Evolutionary conservation across 2,113 vertebrate genomes (phyloP).

Genomic region (Eublepharis macularius): DNA sequence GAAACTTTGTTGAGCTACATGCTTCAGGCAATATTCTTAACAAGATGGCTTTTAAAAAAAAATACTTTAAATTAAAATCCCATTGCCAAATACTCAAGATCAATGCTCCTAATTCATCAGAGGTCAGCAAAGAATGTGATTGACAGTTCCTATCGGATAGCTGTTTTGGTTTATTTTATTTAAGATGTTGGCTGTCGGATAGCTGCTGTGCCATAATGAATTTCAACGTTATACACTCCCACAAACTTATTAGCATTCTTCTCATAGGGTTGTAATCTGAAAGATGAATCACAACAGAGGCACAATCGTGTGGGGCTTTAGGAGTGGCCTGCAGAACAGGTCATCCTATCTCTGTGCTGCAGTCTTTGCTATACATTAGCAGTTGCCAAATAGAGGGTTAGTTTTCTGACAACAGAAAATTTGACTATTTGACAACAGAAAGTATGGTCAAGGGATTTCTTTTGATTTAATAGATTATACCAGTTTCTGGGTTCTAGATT

Average conservation of each 20-base stretch:
- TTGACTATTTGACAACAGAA: background rate
- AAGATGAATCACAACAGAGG: background rate
- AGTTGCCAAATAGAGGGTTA: background rate
- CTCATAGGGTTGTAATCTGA: background rate
- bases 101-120: background rate
- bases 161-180: conserved; percentile 18
- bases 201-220: background rate
- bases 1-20: background rate
- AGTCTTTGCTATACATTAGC: background rate
- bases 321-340: background rate
- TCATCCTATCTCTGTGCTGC: background rate
- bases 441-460: background rate
- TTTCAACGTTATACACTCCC: conserved; percentile 5
- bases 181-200: background rate
- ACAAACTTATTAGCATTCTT: background rate
- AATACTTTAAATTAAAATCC: conserved; percentile 11
- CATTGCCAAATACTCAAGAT: background rate
- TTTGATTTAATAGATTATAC: background rate
- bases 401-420: background rate
- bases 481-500: background rate
- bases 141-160: conserved; percentile 16
- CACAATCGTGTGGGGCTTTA: background rate
- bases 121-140: background rate
- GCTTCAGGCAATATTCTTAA: background rate
- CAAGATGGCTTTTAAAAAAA: background rate